A percentile compares a stretch with the other conserved stretches of the same genome.
Conservation (phyloP, 2,888 invertebrate species). For the Gastrophysa polygoni region DNA sequence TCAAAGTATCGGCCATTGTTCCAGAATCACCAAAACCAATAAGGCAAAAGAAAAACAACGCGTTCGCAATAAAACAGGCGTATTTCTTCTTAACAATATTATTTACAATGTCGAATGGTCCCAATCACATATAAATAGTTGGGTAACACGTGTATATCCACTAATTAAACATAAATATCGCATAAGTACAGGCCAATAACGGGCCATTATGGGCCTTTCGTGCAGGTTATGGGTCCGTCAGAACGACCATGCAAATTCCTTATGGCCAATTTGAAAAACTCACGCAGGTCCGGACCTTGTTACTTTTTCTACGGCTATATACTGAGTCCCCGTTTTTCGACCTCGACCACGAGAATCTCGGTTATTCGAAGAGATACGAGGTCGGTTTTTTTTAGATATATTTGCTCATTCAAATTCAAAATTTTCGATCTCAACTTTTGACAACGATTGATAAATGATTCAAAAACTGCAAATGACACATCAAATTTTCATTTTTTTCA, state of each 20-base stretch:
- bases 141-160: conserved; percentile 39
- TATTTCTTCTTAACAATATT: conserved; percentile 33
- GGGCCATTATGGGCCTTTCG: conserved; percentile 38
- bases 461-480: too few species aligned
- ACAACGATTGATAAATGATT: too few species aligned
- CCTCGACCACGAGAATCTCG: too few species aligned
- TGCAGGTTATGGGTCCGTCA: conserved; percentile 40
- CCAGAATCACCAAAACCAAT: conserved; percentile 7
- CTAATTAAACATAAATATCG: conserved; percentile 44
- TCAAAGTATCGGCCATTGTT: conserved; percentile 13
- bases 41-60: conserved; percentile 4
- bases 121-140: conserved; percentile 43
- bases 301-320: too few species aligned
- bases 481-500: too few species aligned
- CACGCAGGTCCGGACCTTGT: conserved; percentile 22
- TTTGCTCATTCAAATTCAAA: too few species aligned
- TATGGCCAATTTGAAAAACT: conserved; percentile 35
- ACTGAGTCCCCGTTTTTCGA: too few species aligned
- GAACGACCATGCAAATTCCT: conserved; percentile 40
- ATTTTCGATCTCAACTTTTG: too few species aligned
- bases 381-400: too few species aligned
- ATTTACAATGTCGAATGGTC: conserved; percentile 40
- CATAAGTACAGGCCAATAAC: conserved; percentile 38
- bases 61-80: conserved; percentile 9
- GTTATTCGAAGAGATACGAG: too few species aligned